Evolutionary conservation across 2,797 vertebrate species (phyloP).

Genomic region (Eospalax fontanierii): DNA sequence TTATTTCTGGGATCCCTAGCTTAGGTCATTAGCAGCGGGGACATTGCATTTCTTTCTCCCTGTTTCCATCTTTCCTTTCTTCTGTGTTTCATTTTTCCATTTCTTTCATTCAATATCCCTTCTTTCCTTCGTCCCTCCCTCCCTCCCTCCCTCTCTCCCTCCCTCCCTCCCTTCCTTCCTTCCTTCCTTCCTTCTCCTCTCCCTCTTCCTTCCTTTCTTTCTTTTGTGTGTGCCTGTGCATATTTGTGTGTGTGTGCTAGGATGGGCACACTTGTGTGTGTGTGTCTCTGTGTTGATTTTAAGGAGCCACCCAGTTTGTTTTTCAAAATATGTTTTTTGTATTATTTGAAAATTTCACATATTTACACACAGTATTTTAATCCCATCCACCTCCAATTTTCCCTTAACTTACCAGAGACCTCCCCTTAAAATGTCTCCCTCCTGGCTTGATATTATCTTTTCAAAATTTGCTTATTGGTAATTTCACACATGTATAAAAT

Average conservation of each 20-base stretch:
- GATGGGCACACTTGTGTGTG: background rate
- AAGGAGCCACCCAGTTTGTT: too few relatives aligned
- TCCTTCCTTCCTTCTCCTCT: too few relatives aligned
- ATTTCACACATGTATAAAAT: background rate
- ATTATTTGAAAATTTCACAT: background rate
- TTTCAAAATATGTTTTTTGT: too few relatives aligned
- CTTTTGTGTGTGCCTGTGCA: background rate
- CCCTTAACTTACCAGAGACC: background rate
- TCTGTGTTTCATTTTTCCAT: background rate
- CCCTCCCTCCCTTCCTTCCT: too few relatives aligned
- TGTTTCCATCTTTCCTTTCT: background rate
- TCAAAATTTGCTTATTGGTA: background rate
- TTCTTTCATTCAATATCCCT: slow-evolving; percentile 9
- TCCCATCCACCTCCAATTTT: background rate
- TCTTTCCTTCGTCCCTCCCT: too few relatives aligned
- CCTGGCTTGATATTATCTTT: background rate
- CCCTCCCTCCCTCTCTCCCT: too few relatives aligned
- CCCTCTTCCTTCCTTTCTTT: background rate
- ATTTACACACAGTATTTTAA: background rate
- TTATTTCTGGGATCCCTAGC: background rate
- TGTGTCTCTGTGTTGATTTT: background rate
- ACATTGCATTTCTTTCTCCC: background rate
- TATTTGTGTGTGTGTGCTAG: background rate
- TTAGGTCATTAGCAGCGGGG: background rate
- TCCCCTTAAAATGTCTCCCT: background rate